Percentiles rank a stretch among this genome's conserved stretches.
These are phyloP conservation scores for Holcopasites calliopsidis DNA, from an alignment of 1,140 invertebrate genomes.

Conservation along the genomic window DNA sequence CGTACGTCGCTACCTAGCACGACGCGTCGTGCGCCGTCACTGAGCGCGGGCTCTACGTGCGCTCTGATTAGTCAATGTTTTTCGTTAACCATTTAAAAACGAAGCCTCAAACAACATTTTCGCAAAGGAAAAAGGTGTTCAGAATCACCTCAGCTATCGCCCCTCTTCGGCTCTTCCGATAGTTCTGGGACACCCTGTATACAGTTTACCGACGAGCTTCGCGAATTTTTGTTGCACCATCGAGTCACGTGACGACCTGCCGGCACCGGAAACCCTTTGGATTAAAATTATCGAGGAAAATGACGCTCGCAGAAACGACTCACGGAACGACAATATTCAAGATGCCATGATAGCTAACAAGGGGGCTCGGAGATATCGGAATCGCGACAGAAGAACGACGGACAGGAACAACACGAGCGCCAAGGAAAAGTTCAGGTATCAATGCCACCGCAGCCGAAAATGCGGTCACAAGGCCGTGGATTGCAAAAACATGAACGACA, in stretches of 20 bases:
- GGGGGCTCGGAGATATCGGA: not conserved
- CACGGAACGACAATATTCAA: too few relatives aligned
- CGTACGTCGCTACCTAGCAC: too few relatives aligned
- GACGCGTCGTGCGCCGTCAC: too few relatives aligned
- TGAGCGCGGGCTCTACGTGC: too few relatives aligned
- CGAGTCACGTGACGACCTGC: constrained; percentile 23
- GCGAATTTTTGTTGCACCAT: constrained; percentile 23
- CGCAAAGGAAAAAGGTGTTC: too few relatives aligned
- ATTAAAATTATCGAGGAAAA: constrained; percentile 13
- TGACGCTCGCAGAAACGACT: not conserved
- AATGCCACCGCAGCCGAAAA: constrained; percentile 2
- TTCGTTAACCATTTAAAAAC: too few relatives aligned
- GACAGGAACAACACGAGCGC: not conserved
- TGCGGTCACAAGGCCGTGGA: not conserved
- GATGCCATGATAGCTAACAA: not conserved
- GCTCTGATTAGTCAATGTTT: too few relatives aligned
- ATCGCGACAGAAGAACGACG: not conserved
- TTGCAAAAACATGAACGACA: too few relatives aligned
- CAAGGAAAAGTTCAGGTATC: not conserved
- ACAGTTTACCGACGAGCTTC: not conserved
- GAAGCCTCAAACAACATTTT: too few relatives aligned
- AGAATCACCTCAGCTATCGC: too few relatives aligned
- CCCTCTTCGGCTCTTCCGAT: too few relatives aligned
- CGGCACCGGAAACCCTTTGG: not conserved
- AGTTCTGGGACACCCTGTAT: too few relatives aligned